Conservation (phyloP, 2,797 vertebrate species). For the Monodelphis domestica region DNA sequence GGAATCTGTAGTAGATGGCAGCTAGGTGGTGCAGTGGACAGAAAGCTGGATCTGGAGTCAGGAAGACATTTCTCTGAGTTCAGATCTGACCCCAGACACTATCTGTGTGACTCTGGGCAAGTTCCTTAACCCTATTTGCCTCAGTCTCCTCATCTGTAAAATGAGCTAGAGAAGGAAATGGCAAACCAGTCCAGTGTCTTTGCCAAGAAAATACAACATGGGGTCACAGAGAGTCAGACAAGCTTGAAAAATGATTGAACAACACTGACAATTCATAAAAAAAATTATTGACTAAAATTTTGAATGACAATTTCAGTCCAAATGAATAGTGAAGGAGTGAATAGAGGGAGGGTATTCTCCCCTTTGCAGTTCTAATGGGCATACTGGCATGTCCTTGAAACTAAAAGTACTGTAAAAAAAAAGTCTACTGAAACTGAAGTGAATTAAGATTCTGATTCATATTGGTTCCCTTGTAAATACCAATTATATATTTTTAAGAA, state of each 20-base stretch:
- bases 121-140: too few relatives aligned
- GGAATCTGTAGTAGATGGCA: not conserved
- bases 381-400: accelerated
- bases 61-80: too few relatives aligned
- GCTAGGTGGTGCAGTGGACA: too few relatives aligned
- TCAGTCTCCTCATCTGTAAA: too few relatives aligned
- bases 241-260: not conserved
- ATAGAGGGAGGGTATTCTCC: not conserved
- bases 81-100: too few relatives aligned
- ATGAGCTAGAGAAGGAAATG: too few relatives aligned
- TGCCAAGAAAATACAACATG: too few relatives aligned
- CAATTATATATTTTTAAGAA: not conserved
- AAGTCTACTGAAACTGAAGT: not conserved
- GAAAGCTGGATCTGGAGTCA: too few relatives aligned
- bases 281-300: not conserved
- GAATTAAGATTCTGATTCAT: not conserved
- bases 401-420: too few relatives aligned
- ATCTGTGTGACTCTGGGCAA: not conserved
- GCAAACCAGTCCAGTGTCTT: too few relatives aligned
- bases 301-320: not conserved
- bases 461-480: not conserved
- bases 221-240: too few relatives aligned
- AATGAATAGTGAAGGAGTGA: not conserved
- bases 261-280: not conserved
- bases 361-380: accelerated